A percentile compares a stretch with the other conserved stretches of the same genome.
Evolutionary conservation across 2,888 invertebrate genomes (phyloP).

Genomic region (Nemotelus nigrinus): DNA sequence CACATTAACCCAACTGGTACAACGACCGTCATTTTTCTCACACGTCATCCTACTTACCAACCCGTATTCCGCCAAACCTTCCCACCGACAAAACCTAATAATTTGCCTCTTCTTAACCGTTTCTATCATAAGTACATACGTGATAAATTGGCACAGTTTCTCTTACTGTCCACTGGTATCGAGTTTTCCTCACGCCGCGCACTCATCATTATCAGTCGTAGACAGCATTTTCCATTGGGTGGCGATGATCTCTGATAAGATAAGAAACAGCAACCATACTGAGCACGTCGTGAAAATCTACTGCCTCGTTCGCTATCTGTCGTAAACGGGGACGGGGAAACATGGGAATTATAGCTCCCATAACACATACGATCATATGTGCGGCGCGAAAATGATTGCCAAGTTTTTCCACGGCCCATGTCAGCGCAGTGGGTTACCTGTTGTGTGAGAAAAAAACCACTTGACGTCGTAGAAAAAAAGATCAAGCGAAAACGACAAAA

Average conservation of each 20-base stretch:
- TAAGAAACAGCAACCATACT: slow-evolving; percentile 1
- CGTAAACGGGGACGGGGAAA: not conserved
- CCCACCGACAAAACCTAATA: not conserved
- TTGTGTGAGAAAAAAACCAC: not conserved
- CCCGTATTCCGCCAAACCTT: slow-evolving; percentile 1
- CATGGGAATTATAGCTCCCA: too few relatives aligned
- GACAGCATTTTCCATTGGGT: slow-evolving; percentile 22
- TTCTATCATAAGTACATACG: not conserved
- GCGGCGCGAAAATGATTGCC: slow-evolving; percentile 26
- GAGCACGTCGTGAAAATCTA: slow-evolving; percentile 27
- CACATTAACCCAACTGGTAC: not conserved
- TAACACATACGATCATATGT: slow-evolving; percentile 8
- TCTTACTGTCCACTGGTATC: slow-evolving; percentile 14
- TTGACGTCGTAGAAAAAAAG: slow-evolving; percentile 6
- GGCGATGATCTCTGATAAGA: slow-evolving; percentile 42
- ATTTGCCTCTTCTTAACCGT: too few relatives aligned
- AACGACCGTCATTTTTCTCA: slow-evolving; percentile 9
- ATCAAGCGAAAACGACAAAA: not conserved
- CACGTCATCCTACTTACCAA: not conserved
- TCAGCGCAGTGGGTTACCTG: not conserved
- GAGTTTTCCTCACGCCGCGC: not conserved
- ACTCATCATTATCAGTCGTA: slow-evolving; percentile 26
- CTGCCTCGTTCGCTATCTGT: slow-evolving; percentile 6
- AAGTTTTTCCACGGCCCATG: slow-evolving; percentile 27
- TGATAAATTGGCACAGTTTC: slow-evolving; percentile 27